Evolutionary conservation across 2,888 invertebrate genomes (phyloP).

Genomic region (Nomada fucata): DNA sequence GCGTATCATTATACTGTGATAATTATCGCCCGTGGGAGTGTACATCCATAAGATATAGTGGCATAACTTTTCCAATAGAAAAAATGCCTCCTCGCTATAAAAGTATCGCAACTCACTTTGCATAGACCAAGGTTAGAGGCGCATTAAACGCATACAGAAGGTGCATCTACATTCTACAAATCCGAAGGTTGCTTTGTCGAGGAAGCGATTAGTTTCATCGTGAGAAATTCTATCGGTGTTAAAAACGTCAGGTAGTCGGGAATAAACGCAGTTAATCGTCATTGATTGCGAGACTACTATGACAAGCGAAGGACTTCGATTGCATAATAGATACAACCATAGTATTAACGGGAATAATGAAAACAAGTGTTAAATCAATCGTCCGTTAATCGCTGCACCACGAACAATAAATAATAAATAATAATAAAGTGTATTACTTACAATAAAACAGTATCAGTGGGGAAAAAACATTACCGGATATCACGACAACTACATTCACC

Average conservation of each 20-base stretch:
- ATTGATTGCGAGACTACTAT: constrained; percentile 1
- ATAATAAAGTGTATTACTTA: not conserved
- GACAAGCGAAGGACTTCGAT: not conserved
- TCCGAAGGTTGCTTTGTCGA: constrained; percentile 28
- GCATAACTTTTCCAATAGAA: not conserved
- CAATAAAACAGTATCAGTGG: too few relatives aligned
- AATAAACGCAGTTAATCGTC: constrained; percentile 12
- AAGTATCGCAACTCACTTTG: not conserved
- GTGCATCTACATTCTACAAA: constrained; percentile 10
- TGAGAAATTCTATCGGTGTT: constrained; percentile 29
- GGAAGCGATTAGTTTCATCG: constrained; percentile 19
- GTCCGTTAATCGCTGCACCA: not conserved
- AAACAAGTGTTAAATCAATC: not conserved
- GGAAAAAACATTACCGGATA: not conserved
- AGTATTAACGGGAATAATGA: not conserved
- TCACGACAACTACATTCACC: not conserved
- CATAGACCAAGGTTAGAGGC: constrained; percentile 16
- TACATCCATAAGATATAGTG: not conserved
- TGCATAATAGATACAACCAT: not conserved
- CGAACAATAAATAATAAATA: not conserved
- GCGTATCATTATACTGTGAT: constrained; percentile 11
- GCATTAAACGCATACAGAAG: not conserved
- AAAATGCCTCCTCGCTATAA: not conserved
- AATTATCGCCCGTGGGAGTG: constrained; percentile 18
- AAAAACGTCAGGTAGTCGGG: not conserved